These are phyloP conservation scores for Circaetus cinerascens DNA, from an alignment of 2,113 vertebrate species.

Conservation along the genomic window DNA sequence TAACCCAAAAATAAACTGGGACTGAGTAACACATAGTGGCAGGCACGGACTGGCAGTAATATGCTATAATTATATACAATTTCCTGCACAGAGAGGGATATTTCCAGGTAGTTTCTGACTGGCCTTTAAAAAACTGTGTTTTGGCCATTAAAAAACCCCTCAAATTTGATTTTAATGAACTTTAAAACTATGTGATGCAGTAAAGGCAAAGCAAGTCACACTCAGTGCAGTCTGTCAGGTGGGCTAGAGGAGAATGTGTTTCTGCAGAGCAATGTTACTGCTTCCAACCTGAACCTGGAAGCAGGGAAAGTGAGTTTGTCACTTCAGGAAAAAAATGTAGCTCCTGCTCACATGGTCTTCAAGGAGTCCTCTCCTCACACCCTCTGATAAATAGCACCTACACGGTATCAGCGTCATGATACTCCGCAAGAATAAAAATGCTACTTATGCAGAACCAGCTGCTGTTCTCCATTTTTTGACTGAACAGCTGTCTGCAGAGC, in stretches of 20 bases:
- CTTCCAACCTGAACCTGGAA: not conserved
- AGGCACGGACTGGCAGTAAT: conserved; percentile 20
- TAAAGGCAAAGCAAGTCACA: not conserved
- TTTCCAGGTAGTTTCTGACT: conserved; percentile 49
- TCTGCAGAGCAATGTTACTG: not conserved
- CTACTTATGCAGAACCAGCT: not conserved
- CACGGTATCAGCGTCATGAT: rapidly evolving
- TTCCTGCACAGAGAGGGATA: conserved; percentile 38
- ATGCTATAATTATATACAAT: conserved; percentile 39
- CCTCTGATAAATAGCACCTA: not conserved
- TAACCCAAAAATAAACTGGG: conserved; percentile 7
- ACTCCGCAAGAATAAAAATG: not conserved
- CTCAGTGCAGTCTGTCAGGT: not conserved
- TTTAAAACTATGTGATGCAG: not conserved
- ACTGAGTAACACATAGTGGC: conserved; percentile 21
- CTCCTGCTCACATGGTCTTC: not conserved
- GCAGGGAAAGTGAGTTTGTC: not conserved
- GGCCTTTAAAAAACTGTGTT: conserved; percentile 1
- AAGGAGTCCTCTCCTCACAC: not conserved
- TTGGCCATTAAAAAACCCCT: not conserved
- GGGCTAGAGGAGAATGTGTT: not conserved
- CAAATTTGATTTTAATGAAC: conserved; percentile 6
- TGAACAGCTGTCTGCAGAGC: not conserved
- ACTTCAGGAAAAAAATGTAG: not conserved
- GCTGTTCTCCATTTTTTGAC: not conserved